Evolutionary conservation across 2,888 invertebrate species (phyloP), one percentile per base, ranked within the genome.

Genomic region (Apodemia hepburni): DNA sequence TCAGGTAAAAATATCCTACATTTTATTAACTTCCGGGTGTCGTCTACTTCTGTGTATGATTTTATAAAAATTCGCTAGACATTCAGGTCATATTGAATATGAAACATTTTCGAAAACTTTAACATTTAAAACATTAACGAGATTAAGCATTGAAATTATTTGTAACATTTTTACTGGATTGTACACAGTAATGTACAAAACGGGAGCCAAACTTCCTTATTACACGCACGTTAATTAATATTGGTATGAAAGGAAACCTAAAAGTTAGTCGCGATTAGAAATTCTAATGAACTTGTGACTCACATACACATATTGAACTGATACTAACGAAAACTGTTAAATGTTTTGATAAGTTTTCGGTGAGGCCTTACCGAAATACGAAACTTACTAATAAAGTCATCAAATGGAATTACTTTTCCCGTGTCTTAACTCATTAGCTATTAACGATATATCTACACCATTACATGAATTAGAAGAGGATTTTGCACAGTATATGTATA

Each of bases 181-280:
- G 60, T 60, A 71, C 71, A 72, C 75, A 75, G 71, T 63, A 72
- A 65, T 66, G 62, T 69, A 65, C 66, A 64, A 66, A 64, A 47
- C 68, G 60, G 63, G 66, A 68, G 72, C 73, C 72, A 69, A 84
- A 84, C 82, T 84, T 84, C 77, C 75, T 75, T 77, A 85, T 84
- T 83, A 69, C 22, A 62, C 64, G 63, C 64, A 68, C 58, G 65
- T 65, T 88, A 87, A 89, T 90, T 87, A 87, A 87, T 86, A 84
- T 80, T 75, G 73, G 78, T 77, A 77, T 84, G 82, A 85, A 85
- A 82, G 84, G 85, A 77, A 77, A 80, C 87, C 87, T 86, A 75
- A 87, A 89, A 88, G 83, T 88, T 87, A 71, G 69, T 70, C 72
- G 70, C 78, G 80, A 84, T 85, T 80, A 80, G 75, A 77, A 82